Evolutionary conservation across 2,888 invertebrate genomes (phyloP), one percentile per base, ranked within the genome.

Genomic region (Drosophila antonietae): DNA sequence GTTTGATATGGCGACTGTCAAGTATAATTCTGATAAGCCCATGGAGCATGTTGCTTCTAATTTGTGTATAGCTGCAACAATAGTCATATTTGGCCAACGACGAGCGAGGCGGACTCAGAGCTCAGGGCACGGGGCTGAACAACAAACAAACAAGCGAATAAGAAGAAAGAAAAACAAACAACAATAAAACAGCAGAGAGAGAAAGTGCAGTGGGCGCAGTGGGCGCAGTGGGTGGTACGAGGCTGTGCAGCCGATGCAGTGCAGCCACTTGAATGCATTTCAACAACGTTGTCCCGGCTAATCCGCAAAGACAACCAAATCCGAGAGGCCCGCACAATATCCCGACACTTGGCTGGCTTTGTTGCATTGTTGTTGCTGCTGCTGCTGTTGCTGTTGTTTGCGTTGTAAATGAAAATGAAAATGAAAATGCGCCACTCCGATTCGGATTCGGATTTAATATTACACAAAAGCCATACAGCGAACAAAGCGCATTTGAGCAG

Each of bases 191-290:
- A 35, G 62, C 8, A 5, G 15, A 33, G 35, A n/a, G 46, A n/a
- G 33, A 28, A 12, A 35, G 4, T 20, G 20, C 20, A 20, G 20
- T 20, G 20, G 3, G 35, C 0, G 1, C 14, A 14, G 37, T 2
- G 14, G 37, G 14, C 14, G 1, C 14, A 46, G 33, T 20, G 60
- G 64, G 55, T 55, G 60, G n/a, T 10, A 0, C 2, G 39, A 9
- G n/a, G 37, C 43, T 43, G 56, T 56, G 57, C 43, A 59, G 68
- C 77, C 78, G 68, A 73, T 68, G 68, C 68, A 75, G 71, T 79
- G 73, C 73, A 81, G 75, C 68, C 82, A 81, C 84, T 84, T 81
- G 84, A 84, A 82, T 87, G 83, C 82, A 68, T 80, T 84, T 75
- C 75, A 75, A 66, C 78, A 80, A 60, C 72, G 68, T 76, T 84